Evolutionary conservation across 1,140 invertebrate species (phyloP).

Genomic region (Lycorma delicatula): DNA sequence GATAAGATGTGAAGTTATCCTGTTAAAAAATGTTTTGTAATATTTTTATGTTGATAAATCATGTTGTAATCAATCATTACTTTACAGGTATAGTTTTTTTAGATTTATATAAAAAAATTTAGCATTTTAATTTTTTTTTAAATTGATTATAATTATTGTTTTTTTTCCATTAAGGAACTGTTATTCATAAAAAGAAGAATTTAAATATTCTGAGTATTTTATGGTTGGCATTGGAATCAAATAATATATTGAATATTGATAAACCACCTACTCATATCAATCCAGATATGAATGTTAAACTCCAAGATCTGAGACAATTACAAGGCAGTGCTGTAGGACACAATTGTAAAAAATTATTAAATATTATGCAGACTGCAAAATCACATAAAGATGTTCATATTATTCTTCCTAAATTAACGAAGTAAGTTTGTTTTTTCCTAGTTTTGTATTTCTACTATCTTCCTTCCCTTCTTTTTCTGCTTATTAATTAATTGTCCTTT

Average conservation of each 20-base stretch:
- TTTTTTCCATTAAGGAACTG: not conserved
- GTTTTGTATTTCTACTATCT: too few relatives aligned
- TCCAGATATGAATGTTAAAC: not conserved
- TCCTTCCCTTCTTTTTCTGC: too few relatives aligned
- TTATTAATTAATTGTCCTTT: too few relatives aligned
- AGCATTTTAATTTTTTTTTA: too few relatives aligned
- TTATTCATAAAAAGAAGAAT: too few relatives aligned
- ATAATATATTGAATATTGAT: not conserved
- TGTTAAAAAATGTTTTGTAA: not conserved
- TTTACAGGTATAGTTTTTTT: too few relatives aligned
- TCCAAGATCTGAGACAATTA: not conserved
- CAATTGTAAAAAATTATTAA: conserved; percentile 38
- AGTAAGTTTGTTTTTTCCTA: conserved; percentile 42
- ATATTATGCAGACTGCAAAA: conserved; percentile 51
- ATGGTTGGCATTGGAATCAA: not conserved
- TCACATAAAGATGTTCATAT: conserved; percentile 45
- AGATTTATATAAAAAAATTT: too few relatives aligned
- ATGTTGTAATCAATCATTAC: too few relatives aligned
- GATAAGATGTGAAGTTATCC: too few relatives aligned
- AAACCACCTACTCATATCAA: not conserved
- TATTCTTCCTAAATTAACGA: conserved; percentile 43
- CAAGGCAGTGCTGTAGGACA: not conserved
- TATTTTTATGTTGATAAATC: not conserved
- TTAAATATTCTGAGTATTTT: not conserved
- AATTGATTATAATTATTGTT: not conserved